A percentile compares a stretch with the other conserved stretches of the same genome.
Conservation (phyloP, 2,888 invertebrate species). For the Glaucopsyche alexis region DNA sequence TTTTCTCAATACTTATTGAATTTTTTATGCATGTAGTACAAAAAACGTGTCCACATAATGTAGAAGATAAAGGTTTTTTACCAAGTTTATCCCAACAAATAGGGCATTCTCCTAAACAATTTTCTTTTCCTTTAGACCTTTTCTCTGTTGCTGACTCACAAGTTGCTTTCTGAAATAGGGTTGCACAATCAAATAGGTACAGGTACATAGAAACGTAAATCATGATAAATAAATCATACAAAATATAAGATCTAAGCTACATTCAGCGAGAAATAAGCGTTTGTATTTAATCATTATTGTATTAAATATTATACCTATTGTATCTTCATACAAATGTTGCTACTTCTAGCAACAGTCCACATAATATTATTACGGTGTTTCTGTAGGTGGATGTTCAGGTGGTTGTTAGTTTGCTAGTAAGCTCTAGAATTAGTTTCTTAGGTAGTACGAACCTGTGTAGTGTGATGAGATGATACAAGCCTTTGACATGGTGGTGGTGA, state of each 20-base stretch:
- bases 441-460: not conserved
- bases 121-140: not conserved
- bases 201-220: not conserved
- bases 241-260: not conserved
- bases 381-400: too few species aligned
- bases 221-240: not conserved
- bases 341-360: too few species aligned
- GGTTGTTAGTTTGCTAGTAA: not conserved
- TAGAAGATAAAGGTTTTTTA: conserved; percentile 55
- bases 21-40: conserved; percentile 53
- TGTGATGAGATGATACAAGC: not conserved
- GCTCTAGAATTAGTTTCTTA: not conserved
- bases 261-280: not conserved
- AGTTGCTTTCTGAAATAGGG: not conserved
- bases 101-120: conserved; percentile 52
- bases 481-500: conserved; percentile 3
- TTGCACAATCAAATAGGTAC: not conserved
- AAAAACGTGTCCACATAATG: conserved; percentile 65
- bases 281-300: too few species aligned
- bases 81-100: conserved; percentile 61
- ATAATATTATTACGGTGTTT: too few species aligned
- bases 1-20: conserved; percentile 47
- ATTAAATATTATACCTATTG: too few species aligned
- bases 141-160: not conserved
- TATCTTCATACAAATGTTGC: too few species aligned